Conservation (phyloP, 2,797 vertebrate species). For the Lindbergichthys nudifrons region DNA sequence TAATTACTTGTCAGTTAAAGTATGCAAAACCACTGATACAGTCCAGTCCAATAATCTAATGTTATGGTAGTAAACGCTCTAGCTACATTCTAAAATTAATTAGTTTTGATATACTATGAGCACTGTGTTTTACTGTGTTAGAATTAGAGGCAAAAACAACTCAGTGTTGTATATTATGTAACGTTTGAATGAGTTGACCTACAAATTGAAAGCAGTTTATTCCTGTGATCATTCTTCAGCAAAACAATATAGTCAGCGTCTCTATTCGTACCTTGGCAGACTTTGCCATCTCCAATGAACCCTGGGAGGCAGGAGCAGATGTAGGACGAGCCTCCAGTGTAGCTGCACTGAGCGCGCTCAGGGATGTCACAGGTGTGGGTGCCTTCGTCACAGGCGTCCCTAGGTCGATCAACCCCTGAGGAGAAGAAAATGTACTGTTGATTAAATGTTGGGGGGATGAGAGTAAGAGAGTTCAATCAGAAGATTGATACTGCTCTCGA, state of each 20-base stretch:
- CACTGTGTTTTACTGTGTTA: not conserved
- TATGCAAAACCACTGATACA: no score
- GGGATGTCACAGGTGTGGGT: slow-evolving; percentile 91
- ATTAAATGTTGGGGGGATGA: not conserved
- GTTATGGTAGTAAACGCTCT: not conserved
- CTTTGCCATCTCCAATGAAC: slow-evolving; percentile 89
- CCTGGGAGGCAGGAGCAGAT: slow-evolving; percentile 91
- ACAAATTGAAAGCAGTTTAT: slow-evolving; percentile 13
- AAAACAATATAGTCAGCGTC: not conserved
- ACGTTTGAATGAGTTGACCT: not conserved
- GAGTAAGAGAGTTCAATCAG: not conserved
- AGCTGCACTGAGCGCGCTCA: slow-evolving; percentile 91
- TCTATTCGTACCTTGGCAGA: slow-evolving; percentile 86
- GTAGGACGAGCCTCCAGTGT: slow-evolving; percentile 87
- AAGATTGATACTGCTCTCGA: not conserved
- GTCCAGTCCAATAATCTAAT: not conserved
- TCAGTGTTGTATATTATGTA: not conserved
- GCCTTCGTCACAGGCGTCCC: slow-evolving; percentile 88
- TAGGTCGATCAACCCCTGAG: slow-evolving; percentile 77
- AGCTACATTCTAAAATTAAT: not conserved
- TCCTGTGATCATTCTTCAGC: not conserved
- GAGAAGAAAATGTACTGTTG: not conserved
- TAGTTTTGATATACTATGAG: not conserved
- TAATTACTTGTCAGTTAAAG: no score
- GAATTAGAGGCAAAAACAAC: not conserved